phyloP scores from a whole-genome alignment of 2,797 vertebrate genomes.

The Mormyrops boulengeri region DNA sequence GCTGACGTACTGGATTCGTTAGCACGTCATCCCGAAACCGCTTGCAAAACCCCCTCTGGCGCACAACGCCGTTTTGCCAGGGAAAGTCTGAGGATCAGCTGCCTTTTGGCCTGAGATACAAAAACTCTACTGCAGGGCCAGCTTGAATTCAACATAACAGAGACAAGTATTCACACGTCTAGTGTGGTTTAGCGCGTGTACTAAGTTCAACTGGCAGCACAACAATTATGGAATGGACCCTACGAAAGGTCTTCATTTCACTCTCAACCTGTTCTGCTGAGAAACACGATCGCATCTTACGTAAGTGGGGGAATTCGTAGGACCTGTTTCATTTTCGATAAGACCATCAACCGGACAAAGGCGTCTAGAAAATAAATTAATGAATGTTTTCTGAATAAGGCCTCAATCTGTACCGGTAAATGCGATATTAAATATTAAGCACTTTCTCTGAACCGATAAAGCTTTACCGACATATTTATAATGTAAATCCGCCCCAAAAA shows the following conservation, averaged over 20 bases:
- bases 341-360: not conserved
- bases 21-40: not conserved
- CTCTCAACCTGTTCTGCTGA: not conserved
- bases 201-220: not conserved
- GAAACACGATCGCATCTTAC: not conserved
- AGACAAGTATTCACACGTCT: not conserved
- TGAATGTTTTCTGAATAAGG: not conserved
- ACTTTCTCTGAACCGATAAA: not conserved
- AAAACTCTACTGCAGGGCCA: not conserved
- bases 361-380: not conserved
- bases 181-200: not conserved
- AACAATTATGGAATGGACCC: not conserved
- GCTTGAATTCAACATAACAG: not conserved
- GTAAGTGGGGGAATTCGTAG: not conserved
- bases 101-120: not conserved
- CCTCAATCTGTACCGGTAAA: not conserved
- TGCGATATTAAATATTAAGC: not conserved
- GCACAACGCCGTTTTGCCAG: not conserved
- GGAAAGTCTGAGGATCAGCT: not conserved
- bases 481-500: not conserved
- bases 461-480: not conserved
- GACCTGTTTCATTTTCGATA: not conserved
- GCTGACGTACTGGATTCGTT: not conserved
- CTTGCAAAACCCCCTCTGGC: not conserved
- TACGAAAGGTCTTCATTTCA: not conserved